Evolutionary conservation across 2,888 invertebrate species (phyloP).

Genomic region (Mimas tiliae): DNA sequence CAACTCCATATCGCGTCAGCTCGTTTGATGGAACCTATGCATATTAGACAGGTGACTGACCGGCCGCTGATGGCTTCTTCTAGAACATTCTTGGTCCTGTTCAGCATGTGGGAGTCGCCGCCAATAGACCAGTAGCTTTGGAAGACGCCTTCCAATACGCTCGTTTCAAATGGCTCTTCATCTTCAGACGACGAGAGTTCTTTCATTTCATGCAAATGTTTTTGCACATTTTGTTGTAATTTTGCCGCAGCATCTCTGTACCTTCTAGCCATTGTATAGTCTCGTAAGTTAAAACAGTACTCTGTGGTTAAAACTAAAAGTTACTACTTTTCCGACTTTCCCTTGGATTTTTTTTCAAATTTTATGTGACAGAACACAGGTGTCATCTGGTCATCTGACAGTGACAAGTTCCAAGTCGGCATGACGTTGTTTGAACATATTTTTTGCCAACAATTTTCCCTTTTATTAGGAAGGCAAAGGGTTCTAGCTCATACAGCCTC

Average conservation of each 20-base stretch:
- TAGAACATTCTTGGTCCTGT: conserved; percentile 88
- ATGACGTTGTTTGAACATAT: conserved; percentile 42
- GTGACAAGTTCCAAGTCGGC: conserved; percentile 39
- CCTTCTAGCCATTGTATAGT: conserved; percentile 65
- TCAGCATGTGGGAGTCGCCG: conserved; percentile 69
- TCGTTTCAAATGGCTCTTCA: conserved; percentile 71
- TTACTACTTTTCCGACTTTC: no score
- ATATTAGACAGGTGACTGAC: conserved; percentile 93
- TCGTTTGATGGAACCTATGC: conserved; percentile 93
- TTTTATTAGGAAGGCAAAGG: no score
- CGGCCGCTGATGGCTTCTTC: conserved; percentile 92
- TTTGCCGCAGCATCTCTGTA: conserved; percentile 77
- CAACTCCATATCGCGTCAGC: conserved; percentile 96
- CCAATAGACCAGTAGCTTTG: conserved; percentile 72
- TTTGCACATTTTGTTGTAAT: conserved; percentile 75
- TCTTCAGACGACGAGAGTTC: conserved; percentile 78
- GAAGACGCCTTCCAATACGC: conserved; percentile 70
- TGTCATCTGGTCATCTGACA: no score
- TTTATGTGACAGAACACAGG: no score
- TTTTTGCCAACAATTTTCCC: no score
- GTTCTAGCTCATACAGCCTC: no score
- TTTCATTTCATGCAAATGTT: conserved; percentile 74
- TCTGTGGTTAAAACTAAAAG: background rate
- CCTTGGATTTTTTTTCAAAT: no score
- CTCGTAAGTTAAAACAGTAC: conserved; percentile 3